Evolutionary conservation across 2,113 vertebrate genomes (phyloP).

Genomic region (Artemisiospiza belli): DNA sequence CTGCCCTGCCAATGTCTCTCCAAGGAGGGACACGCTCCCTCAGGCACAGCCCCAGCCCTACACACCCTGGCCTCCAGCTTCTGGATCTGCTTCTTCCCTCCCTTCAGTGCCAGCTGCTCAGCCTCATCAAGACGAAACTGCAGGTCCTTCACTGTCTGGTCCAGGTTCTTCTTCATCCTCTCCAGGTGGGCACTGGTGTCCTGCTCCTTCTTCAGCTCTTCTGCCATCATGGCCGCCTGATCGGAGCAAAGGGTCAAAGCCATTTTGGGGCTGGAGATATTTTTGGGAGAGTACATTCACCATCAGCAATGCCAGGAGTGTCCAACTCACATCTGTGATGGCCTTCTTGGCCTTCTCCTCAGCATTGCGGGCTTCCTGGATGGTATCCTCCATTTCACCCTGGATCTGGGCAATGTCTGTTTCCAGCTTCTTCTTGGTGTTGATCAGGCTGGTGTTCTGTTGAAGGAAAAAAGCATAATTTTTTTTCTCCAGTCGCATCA

Average conservation of each 20-base stretch:
- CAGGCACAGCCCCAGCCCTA: no score
- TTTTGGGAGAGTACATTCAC: no score
- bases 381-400: constrained; percentile 80
- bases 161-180: constrained; percentile 71
- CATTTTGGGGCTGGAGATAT: no score
- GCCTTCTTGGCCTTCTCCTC: constrained; percentile 83
- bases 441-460: constrained; percentile 77
- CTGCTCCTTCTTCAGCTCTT: constrained; percentile 94
- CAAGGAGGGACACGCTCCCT: neutral
- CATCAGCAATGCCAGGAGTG: no score
- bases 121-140: no score
- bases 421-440: constrained; percentile 45
- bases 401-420: constrained; percentile 83
- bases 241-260: no score
- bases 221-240: constrained; percentile 89
- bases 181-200: constrained; percentile 88
- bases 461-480: neutral
- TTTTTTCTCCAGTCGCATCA: neutral
- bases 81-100: no score
- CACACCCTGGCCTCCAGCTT: no score
- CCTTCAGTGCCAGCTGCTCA: no score
- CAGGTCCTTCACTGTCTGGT: no score
- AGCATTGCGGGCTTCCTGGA: constrained; percentile 81
- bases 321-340: constrained; percentile 58
- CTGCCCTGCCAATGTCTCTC: neutral